Evolutionary conservation across 2,888 invertebrate species (phyloP), one percentile per base, ranked within the genome.

Genomic region (Tineola bisselliella): DNA sequence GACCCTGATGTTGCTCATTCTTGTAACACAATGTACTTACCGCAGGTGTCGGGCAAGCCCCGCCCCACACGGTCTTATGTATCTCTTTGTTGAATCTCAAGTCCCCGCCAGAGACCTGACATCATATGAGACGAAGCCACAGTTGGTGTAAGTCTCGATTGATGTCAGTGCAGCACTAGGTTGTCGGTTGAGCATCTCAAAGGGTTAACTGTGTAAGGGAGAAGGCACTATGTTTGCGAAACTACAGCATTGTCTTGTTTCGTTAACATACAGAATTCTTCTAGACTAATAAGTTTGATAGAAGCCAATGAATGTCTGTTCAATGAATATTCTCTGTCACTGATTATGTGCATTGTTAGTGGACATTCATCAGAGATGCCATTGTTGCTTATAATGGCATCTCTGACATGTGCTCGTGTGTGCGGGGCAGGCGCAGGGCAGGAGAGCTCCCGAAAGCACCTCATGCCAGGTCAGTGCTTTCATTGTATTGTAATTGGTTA

Each of bases 211-310:
- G 65, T 63, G 69, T 69, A 70, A 54, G 25, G 75, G 86, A 82
- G 87, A 82, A 80, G 69, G 68, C 75, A 70, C 75, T 84, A 80
- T 84, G 83, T 66, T 72, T 75, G 74, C 70, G 76, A 80, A 71
- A 43, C 44, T 18, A 71, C 10, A 12, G 3, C 25, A 3, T 54
- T 3, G 12, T 62, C 30, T 12, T 12, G 66, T 72, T 75, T 84
- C 74, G 74, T 78, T 73, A 70, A 68, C 81, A 80, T 84, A 80
- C 65, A 54, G 75, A 70, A 72, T 84, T 84, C 86, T 38, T 86
- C 84, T 79, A 78, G 80, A 82, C 79, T 75, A 75, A 75, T 81
- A 79, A 54, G 54, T 19, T 3, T 25, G 11, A 8, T 54, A 18
- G 5, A 25, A 54, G 54, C 54, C 3, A 54, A 5, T 15, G 25